phyloP scores from a whole-genome alignment of 2,888 invertebrate genomes.

The Molorchus minor region DNA sequence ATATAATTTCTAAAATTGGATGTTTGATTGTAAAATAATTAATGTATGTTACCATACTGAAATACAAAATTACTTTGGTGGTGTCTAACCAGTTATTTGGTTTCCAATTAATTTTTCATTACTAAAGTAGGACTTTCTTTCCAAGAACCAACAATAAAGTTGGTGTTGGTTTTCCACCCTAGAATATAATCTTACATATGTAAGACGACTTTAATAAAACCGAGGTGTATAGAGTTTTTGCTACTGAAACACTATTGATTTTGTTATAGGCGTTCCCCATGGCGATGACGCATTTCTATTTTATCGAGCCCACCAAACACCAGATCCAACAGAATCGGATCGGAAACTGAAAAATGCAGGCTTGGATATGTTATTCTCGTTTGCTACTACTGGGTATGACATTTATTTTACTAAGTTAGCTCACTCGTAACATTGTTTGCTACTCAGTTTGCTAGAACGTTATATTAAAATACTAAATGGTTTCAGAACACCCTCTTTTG shows the following conservation, averaged over 20 bases:
- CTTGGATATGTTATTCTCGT: slow-evolving; percentile 6
- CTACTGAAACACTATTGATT: slow-evolving; percentile 50
- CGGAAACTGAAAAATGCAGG: background rate
- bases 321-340: background rate
- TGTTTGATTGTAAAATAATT: background rate
- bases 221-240: background rate
- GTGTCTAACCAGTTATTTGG: background rate
- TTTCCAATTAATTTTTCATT: background rate
- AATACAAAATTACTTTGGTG: background rate
- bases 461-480: too few relatives aligned
- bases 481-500: background rate
- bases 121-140: background rate
- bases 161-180: too few relatives aligned
- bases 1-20: background rate
- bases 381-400: background rate
- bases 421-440: background rate
- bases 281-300: background rate
- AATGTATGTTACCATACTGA: background rate
- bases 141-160: too few relatives aligned
- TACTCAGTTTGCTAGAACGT: too few relatives aligned
- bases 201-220: background rate
- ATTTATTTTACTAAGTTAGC: background rate
- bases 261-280: background rate
- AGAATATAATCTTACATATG: background rate
- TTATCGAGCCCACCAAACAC: background rate